phyloP scores from a whole-genome alignment of 2,113 vertebrate species.

The Dinomys branickii region DNA sequence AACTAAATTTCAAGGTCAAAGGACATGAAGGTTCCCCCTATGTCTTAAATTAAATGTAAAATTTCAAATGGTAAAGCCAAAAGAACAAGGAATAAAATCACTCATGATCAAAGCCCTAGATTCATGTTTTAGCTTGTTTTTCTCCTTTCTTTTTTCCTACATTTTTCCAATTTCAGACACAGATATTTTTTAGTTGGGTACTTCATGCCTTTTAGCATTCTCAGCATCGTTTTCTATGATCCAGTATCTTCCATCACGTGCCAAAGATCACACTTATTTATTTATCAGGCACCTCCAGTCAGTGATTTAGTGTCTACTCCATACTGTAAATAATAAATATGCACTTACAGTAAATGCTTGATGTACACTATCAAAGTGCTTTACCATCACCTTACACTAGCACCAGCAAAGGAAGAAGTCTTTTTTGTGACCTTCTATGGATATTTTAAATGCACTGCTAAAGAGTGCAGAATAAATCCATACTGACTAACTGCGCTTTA shows the following conservation, averaged over 20 bases:
- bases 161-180: conserved; percentile 1
- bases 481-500: not conserved
- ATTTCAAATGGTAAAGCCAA: not conserved
- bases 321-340: not conserved
- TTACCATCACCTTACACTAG: not conserved
- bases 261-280: not conserved
- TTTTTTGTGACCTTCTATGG: not conserved
- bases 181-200: not conserved
- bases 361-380: not conserved
- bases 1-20: conserved; percentile 15
- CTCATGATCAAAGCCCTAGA: not conserved
- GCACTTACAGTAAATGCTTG: not conserved
- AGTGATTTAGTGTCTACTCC: not conserved
- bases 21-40: not conserved
- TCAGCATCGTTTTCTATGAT: not conserved
- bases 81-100: not conserved
- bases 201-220: not conserved
- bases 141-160: not conserved
- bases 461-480: not conserved
- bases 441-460: conserved; percentile 9
- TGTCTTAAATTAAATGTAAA: not conserved
- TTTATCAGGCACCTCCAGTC: not conserved
- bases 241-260: not conserved
- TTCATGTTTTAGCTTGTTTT: not conserved
- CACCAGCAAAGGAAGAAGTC: not conserved